phyloP scores from a whole-genome alignment of 2,888 invertebrate genomes.

The Zygothrica quintamaculata region DNA sequence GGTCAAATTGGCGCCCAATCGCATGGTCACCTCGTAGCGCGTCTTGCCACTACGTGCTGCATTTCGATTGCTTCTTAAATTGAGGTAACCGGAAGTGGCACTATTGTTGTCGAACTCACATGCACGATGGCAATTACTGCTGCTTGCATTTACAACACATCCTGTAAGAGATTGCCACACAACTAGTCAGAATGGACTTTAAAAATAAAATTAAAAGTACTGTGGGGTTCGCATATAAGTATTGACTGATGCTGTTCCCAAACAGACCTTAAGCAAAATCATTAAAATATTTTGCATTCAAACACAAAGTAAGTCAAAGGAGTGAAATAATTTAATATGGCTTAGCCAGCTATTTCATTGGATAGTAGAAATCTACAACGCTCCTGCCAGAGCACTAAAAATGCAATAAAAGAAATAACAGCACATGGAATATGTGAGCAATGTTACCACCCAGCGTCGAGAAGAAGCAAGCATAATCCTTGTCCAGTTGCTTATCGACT shows the following conservation, averaged over 20 bases:
- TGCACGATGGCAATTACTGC: conserved; percentile 81
- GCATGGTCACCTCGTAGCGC: conserved; percentile 84
- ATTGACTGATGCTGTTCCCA: no score
- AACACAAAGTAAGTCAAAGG: conserved; percentile 6
- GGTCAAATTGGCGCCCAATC: conserved; percentile 83
- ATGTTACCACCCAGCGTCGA: conserved; percentile 39
- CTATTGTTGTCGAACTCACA: conserved; percentile 76
- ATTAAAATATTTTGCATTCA: not conserved
- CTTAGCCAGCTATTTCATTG: not conserved
- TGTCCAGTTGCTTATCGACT: conserved; percentile 5
- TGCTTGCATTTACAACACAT: conserved; percentile 77
- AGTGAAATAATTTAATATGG: conserved; percentile 50
- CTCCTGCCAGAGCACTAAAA: conserved; percentile 14
- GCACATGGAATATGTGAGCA: conserved; percentile 43
- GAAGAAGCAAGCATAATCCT: conserved; percentile 5
- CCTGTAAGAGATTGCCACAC: no score
- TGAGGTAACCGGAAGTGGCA: conserved; percentile 45
- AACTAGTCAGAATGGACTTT: no score
- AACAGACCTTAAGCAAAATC: not conserved
- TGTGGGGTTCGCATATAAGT: no score
- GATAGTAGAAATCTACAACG: not conserved
- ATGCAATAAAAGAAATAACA: conserved; percentile 59
- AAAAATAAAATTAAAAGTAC: no score
- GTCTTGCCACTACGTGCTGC: conserved; percentile 83
- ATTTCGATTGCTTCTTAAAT: conserved; percentile 61